A percentile compares a stretch with the other conserved stretches of the same genome.
These are phyloP conservation scores for Malurus splendens DNA, from an alignment of 2,797 vertebrate species.

Conservation along the genomic window DNA sequence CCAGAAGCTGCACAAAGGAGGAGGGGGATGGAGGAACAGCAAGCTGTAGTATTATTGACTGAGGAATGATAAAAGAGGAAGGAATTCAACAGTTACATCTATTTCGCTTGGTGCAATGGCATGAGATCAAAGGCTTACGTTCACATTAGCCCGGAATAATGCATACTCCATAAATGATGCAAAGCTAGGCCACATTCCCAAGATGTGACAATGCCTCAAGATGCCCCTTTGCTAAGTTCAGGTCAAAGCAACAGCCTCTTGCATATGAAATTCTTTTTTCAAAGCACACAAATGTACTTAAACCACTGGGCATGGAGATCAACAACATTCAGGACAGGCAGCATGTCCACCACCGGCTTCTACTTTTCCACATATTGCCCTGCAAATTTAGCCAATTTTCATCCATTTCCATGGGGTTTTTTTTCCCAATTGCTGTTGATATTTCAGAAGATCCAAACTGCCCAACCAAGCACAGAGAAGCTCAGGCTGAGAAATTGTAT, in stretches of 20 bases:
- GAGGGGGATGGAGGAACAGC: conserved; percentile 63
- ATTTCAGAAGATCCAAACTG: background rate
- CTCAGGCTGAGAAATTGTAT: background rate
- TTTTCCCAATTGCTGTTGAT: background rate
- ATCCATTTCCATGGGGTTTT: background rate
- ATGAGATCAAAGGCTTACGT: conserved; percentile 69
- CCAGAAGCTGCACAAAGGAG: conserved; percentile 69
- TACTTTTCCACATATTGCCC: background rate
- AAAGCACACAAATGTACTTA: background rate
- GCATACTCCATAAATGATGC: conserved; percentile 67
- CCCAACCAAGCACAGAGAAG: background rate
- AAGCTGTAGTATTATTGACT: conserved; percentile 72
- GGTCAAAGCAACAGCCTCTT: conserved; percentile 56
- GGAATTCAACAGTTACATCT: conserved; percentile 65
- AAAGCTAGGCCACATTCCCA: conserved; percentile 64
- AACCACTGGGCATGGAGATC: background rate
- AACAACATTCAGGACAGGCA: background rate
- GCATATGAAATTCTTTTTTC: conserved; percentile 20
- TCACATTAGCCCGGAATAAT: conserved; percentile 74
- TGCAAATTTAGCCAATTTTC: background rate
- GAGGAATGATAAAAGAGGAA: conserved; percentile 67
- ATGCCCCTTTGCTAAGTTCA: conserved; percentile 60
- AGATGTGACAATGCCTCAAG: conserved; percentile 59
- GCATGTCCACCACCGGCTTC: background rate
- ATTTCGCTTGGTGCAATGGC: conserved; percentile 61